Evolutionary conservation across 1,140 invertebrate species (phyloP).

Genomic region (Ectropis grisescens): DNA sequence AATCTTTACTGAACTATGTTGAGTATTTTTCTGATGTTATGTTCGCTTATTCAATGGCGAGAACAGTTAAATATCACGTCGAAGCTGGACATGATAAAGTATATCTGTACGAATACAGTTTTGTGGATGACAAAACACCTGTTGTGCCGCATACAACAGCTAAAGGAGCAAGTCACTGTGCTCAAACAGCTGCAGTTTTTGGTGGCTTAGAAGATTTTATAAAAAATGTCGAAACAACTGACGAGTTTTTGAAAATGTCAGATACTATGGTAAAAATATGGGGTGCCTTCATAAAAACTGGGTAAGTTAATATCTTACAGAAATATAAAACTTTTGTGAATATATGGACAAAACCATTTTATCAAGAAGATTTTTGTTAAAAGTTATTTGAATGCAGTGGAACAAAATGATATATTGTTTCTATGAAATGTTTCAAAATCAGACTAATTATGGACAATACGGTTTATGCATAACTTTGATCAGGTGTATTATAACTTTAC

Average conservation of each 20-base stretch:
- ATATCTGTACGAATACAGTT: conserved; percentile 20
- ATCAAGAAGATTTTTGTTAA: too few species aligned
- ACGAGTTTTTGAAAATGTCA: conserved; percentile 7
- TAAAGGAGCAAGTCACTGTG: conserved; percentile 12
- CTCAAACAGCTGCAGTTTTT: too few species aligned
- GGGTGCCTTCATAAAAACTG: conserved; percentile 18
- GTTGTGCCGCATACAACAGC: conserved; percentile 7
- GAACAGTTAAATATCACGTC: conserved; percentile 8
- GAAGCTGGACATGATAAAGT: conserved; percentile 14
- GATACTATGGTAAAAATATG: conserved; percentile 13
- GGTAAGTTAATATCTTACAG: conserved; percentile 20
- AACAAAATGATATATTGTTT: too few species aligned
- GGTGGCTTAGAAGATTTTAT: too few species aligned
- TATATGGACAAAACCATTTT: too few species aligned
- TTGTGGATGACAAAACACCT: conserved; percentile 3
- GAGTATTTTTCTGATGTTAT: conserved; percentile 19
- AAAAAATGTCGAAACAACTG: conserved; percentile 2
- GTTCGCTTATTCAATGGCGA: conserved; percentile 6
- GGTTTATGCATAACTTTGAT: too few species aligned
- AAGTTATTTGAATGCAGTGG: too few species aligned
- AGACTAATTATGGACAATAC: too few species aligned
- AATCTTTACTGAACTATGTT: conserved; percentile 6
- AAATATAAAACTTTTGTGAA: too few species aligned
- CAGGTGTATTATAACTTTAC: too few species aligned
- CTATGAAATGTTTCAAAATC: too few species aligned